These are phyloP conservation scores for Ctenomys sociabilis DNA, from an alignment of 2,113 vertebrate genomes.

Conservation along the genomic window DNA sequence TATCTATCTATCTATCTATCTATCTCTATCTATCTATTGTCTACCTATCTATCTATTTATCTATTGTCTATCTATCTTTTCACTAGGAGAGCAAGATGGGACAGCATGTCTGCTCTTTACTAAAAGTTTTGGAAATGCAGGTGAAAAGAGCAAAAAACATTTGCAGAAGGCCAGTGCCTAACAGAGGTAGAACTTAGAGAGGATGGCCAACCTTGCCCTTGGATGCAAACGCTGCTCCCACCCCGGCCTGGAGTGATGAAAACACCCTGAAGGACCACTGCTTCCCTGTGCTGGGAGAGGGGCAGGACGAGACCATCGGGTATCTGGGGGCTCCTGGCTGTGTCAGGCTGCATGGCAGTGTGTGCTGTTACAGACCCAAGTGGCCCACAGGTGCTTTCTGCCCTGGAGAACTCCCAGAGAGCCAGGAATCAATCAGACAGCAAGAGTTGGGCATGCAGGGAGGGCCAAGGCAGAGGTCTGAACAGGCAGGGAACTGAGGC, in stretches of 20 bases:
- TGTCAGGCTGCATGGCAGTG: too few relatives aligned
- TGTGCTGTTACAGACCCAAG: background rate
- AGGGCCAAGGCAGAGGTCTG: background rate
- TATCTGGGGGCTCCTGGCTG: background rate
- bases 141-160: conserved; percentile 42
- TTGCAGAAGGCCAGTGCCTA: background rate
- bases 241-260: background rate
- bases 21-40: too few relatives aligned
- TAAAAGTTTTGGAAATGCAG: background rate
- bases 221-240: background rate
- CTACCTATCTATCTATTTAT: too few relatives aligned
- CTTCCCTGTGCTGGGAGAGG: background rate
- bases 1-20: too few relatives aligned
- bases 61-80: background rate
- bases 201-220: background rate
- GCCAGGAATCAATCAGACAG: too few relatives aligned
- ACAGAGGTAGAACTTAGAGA: background rate
- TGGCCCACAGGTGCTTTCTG: background rate
- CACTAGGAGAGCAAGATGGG: background rate
- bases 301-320: background rate
- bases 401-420: background rate
- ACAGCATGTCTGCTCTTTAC: background rate
- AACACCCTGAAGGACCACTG: background rate
- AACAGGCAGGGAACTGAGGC: background rate
- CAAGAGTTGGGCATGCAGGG: background rate